phyloP scores from a whole-genome alignment of 2,888 invertebrate genomes.

The Agriotes lineatus region DNA sequence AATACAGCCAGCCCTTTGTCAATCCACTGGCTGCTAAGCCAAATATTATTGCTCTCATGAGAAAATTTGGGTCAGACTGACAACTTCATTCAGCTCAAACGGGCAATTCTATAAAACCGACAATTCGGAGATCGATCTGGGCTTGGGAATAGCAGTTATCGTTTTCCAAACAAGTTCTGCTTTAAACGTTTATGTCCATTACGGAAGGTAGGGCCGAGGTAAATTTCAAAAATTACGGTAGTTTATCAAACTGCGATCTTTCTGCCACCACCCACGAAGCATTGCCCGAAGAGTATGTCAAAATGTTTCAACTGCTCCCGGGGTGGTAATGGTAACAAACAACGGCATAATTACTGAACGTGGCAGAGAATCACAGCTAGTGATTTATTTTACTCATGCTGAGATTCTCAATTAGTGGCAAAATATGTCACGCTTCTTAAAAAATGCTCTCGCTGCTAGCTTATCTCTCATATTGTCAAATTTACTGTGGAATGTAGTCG shows the following conservation, averaged over 20 bases:
- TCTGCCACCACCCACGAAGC: conserved; percentile 48
- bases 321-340: conserved; percentile 28
- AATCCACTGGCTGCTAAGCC: conserved; percentile 17
- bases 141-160: background rate
- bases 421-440: conserved; percentile 16
- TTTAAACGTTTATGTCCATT: no score
- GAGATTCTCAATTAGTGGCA: conserved; percentile 23
- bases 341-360: conserved; percentile 22
- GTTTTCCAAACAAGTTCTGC: no score
- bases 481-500: no score
- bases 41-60: conserved; percentile 42
- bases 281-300: conserved; percentile 37
- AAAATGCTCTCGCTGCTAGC: background rate
- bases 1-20: conserved; percentile 30
- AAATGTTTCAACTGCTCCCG: conserved; percentile 26
- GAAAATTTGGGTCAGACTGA: conserved; percentile 35
- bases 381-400: conserved; percentile 32
- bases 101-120: background rate
- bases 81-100: conserved; percentile 24
- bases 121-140: background rate
- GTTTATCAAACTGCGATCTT: conserved; percentile 5
- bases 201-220: background rate
- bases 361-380: conserved; percentile 11
- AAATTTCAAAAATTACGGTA: background rate
- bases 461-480: no score